These are phyloP conservation scores for Lutjanus argentimaculatus DNA, from an alignment of 2,797 vertebrate genomes.

Conservation along the genomic window DNA sequence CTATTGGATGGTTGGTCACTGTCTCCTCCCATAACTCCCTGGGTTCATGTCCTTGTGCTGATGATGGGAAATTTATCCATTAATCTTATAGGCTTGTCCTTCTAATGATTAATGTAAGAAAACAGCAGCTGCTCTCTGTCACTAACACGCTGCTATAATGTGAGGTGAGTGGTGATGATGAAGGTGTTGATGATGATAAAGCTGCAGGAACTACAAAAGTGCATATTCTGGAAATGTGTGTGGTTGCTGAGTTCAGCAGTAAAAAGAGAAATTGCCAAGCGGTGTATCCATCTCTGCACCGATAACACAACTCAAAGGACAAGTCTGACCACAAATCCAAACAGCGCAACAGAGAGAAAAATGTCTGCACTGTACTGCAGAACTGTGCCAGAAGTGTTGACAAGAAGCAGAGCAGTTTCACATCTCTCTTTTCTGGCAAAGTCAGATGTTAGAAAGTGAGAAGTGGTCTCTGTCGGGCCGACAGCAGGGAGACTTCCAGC, in stretches of 20 bases:
- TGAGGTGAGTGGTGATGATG: constrained; percentile 17
- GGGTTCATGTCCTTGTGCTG: constrained; percentile 28
- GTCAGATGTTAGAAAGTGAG: constrained; percentile 44
- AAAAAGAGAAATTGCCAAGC: neutral
- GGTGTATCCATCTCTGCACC: neutral
- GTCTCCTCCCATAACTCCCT: constrained; percentile 31
- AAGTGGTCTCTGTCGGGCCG: constrained; percentile 17
- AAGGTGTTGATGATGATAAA: constrained; percentile 6
- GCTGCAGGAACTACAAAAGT: neutral
- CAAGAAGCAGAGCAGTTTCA: constrained; percentile 43
- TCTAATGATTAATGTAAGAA: constrained; percentile 45
- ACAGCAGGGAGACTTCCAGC: constrained; percentile 11
- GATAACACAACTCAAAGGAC: neutral
- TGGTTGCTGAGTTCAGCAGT: neutral
- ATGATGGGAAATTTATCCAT: constrained; percentile 27
- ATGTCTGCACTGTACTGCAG: neutral
- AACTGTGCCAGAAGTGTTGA: constrained; percentile 19
- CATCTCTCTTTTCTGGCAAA: constrained; percentile 40
- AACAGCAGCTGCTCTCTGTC: constrained; percentile 46
- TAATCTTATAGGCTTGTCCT: constrained; percentile 21
- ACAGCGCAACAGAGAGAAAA: neutral
- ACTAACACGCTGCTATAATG: constrained; percentile 22
- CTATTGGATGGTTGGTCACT: constrained; percentile 22
- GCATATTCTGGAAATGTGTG: neutral
- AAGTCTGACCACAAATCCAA: neutral